Conservation (phyloP, 2,113 vertebrate species). For the Oreotragus oreotragus region DNA sequence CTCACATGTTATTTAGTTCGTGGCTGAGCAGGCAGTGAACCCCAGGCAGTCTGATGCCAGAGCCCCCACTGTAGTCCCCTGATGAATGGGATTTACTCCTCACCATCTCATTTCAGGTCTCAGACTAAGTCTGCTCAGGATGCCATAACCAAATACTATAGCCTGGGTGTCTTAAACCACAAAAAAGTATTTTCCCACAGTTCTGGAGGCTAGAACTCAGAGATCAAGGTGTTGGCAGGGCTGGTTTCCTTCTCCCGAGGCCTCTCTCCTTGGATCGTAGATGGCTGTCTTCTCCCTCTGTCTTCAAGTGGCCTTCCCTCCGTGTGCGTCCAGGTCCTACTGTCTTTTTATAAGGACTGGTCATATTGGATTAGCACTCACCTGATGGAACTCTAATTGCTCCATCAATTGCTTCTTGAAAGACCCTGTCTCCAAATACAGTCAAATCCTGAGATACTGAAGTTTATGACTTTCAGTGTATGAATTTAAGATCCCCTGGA, state of each 20-base stretch:
- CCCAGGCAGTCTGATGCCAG: neutral
- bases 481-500: neutral
- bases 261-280: neutral
- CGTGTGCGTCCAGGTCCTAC: neutral
- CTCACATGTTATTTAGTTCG: neutral
- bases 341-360: neutral
- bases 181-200: neutral
- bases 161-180: neutral
- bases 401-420: neutral
- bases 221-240: neutral
- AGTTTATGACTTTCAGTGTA: neutral
- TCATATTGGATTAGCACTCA: neutral
- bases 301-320: neutral
- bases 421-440: neutral
- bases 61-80: no score
- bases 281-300: neutral
- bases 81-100: accelerated
- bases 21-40: neutral
- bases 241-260: neutral
- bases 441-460: neutral
- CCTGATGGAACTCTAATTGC: no score
- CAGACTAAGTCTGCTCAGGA: neutral
- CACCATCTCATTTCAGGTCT: no score
- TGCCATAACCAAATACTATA: neutral
- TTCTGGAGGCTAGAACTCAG: neutral